Conservation (phyloP, 2,888 invertebrate genomes). For the Eupelmus urozonus region DNA sequence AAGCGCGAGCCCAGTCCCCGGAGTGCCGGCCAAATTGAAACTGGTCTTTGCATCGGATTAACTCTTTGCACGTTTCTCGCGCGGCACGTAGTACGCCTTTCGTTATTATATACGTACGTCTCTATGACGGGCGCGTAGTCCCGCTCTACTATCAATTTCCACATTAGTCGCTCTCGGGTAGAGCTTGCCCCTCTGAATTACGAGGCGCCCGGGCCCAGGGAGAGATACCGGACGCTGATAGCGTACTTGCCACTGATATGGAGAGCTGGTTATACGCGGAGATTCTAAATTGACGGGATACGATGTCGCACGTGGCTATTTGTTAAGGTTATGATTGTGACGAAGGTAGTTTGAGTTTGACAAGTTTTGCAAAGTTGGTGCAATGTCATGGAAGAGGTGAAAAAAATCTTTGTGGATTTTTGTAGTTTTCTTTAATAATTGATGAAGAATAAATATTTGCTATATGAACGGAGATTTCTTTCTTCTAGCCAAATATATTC, state of each 20-base stretch:
- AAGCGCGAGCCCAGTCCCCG: constrained; percentile 62
- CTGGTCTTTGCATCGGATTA: constrained; percentile 74
- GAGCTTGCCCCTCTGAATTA: constrained; percentile 41
- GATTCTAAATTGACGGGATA: constrained; percentile 1
- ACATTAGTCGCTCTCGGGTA: constrained; percentile 46
- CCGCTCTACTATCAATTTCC: constrained; percentile 46
- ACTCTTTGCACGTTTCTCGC: constrained; percentile 66
- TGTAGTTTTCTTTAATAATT: no score
- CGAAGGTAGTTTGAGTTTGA: no score
- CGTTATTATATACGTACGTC: background rate
- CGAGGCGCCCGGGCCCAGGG: constrained; percentile 12
- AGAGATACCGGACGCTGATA: constrained; percentile 49
- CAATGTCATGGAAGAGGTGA: no score
- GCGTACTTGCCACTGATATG: constrained; percentile 46
- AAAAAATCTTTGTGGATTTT: background rate
- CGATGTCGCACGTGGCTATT: no score
- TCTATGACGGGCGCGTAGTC: background rate
- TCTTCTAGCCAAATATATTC: no score
- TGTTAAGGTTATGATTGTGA: no score
- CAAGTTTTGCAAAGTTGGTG: no score
- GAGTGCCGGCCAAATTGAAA: constrained; percentile 73
- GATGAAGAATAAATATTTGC: no score
- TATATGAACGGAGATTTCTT: no score
- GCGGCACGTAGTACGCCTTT: constrained; percentile 32
- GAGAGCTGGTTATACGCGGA: background rate